Percentiles rank a stretch among this genome's conserved stretches.
phyloP scores from a whole-genome alignment of 2,888 invertebrate species.

The Hipparchia sbordonii region DNA sequence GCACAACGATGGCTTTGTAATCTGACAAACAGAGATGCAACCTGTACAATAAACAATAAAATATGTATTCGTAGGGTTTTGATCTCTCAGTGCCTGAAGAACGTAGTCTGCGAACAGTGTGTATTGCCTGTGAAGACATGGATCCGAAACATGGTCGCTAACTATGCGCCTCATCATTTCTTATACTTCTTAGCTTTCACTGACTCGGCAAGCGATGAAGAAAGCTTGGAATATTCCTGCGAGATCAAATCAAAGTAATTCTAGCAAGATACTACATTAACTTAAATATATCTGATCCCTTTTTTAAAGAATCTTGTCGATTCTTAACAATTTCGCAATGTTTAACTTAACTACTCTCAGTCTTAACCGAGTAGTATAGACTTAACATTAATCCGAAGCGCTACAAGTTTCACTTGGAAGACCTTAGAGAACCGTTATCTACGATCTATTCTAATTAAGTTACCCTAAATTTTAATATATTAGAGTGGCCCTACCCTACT shows the following conservation, averaged over 20 bases:
- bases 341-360: background rate
- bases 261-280: too few species aligned
- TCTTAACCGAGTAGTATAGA: background rate
- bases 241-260: too few species aligned
- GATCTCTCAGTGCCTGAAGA: too few species aligned
- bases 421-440: constrained; percentile 4
- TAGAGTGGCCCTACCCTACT: background rate
- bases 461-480: constrained; percentile 15
- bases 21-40: background rate
- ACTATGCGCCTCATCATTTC: too few species aligned
- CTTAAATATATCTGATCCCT: too few species aligned
- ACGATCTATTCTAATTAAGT: constrained; percentile 2
- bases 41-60: too few species aligned
- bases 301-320: background rate
- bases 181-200: too few species aligned
- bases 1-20: background rate
- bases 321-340: background rate
- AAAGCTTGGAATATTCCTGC: too few species aligned
- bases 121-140: too few species aligned
- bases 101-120: too few species aligned
- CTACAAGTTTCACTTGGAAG: constrained; percentile 7
- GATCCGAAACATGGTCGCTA: too few species aligned
- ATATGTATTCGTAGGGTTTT: background rate
- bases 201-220: too few species aligned
- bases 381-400: constrained; percentile 13